Percentiles rank a stretch among this genome's conserved stretches.
phyloP scores from a whole-genome alignment of 2,113 vertebrate species.

The Cnemophilus loriae region DNA sequence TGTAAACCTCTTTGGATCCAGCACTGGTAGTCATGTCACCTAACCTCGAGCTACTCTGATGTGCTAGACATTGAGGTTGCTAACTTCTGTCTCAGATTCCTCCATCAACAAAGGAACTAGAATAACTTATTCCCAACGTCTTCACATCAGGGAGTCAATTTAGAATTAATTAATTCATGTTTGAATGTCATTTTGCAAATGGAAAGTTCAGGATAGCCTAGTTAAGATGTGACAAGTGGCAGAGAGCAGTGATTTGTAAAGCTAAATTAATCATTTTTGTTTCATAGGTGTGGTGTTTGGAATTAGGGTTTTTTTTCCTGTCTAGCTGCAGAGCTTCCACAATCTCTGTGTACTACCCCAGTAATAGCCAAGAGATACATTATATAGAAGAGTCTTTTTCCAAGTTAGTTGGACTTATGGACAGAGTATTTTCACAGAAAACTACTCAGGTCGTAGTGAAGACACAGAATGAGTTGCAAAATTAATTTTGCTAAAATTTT shows the following conservation, averaged over 20 bases:
- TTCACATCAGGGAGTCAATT: background rate
- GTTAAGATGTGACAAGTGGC: conserved; percentile 15
- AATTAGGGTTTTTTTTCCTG: background rate
- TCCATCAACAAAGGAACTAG: background rate
- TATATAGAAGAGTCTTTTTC: background rate
- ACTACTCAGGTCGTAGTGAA: background rate
- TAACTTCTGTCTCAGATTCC: background rate
- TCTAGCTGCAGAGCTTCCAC: background rate
- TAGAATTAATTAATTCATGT: conserved; percentile 1
- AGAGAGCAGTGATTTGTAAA: background rate
- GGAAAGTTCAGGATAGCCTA: background rate
- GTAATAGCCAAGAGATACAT: background rate
- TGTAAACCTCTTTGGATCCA: background rate
- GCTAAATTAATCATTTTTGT: background rate
- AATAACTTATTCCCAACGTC: background rate
- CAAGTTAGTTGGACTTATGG: background rate
- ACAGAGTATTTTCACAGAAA: background rate
- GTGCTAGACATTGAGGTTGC: background rate
- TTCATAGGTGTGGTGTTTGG: background rate
- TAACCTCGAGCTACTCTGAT: background rate
- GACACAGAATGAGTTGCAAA: background rate
- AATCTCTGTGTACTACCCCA: background rate
- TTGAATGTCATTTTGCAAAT: background rate
- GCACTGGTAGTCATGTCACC: background rate
- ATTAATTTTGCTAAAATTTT: background rate